phyloP scores from a whole-genome alignment of 2,888 invertebrate species.

The Caenorhabditis wallacei region DNA sequence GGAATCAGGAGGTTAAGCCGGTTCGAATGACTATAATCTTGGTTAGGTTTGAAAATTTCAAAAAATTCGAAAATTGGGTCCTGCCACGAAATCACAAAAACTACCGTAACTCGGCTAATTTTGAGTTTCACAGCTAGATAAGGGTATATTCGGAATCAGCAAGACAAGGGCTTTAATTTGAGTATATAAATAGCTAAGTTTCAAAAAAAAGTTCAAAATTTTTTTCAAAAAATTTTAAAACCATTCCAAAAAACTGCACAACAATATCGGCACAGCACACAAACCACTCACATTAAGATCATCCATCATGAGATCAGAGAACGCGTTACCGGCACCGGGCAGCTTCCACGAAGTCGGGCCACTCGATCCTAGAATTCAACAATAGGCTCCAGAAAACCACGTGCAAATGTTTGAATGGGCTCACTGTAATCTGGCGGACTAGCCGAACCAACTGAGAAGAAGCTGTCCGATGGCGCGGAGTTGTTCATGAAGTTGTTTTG shows the following conservation, averaged over 20 bases:
- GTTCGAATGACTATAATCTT: no score
- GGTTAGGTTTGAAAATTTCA: no score
- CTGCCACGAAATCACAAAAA: no score
- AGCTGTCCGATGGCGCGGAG: constrained; percentile 69
- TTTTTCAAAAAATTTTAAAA: not conserved
- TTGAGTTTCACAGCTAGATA: no score
- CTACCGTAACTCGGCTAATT: no score
- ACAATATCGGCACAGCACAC: no score
- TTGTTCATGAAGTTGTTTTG: constrained; percentile 57
- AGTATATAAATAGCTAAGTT: no score
- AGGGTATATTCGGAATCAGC: no score
- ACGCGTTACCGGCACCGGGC: constrained; percentile 59
- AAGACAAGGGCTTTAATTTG: no score
- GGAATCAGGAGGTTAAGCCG: no score
- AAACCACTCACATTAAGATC: constrained; percentile 70
- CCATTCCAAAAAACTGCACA: no score
- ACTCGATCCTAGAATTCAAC: constrained; percentile 55
- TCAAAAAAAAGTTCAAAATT: constrained; percentile 2
- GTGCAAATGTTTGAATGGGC: constrained; percentile 50
- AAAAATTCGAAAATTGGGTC: no score
- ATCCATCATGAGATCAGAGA: constrained; percentile 81
- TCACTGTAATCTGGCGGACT: constrained; percentile 75
- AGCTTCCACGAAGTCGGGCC: constrained; percentile 50
- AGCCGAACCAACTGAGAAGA: constrained; percentile 74
- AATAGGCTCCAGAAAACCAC: constrained; percentile 59